phyloP scores from a whole-genome alignment of 2,113 vertebrate species.

The Sciurus niger region DNA sequence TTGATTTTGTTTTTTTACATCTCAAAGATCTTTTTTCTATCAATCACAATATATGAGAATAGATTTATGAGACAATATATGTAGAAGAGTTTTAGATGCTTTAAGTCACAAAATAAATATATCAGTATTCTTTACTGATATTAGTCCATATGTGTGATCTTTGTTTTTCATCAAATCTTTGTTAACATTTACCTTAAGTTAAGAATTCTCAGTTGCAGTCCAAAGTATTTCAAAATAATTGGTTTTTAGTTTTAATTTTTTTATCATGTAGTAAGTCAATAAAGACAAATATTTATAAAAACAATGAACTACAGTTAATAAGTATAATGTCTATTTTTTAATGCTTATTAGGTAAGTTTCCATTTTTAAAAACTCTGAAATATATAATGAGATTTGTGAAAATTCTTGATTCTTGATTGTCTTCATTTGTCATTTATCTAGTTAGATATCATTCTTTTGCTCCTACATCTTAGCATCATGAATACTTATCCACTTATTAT shows the following conservation, averaged over 20 bases:
- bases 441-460: not conserved
- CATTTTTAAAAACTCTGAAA: not conserved
- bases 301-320: not conserved
- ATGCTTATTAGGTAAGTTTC: not conserved
- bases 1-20: constrained; percentile 1
- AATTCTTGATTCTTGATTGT: not conserved
- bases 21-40: not conserved
- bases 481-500: not conserved
- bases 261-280: not conserved
- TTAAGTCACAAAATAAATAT: not conserved
- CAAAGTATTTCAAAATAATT: not conserved
- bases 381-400: not conserved
- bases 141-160: not conserved
- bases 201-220: not conserved
- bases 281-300: not conserved
- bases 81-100: not conserved
- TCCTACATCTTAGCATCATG: not conserved
- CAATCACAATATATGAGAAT: not conserved
- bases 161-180: not conserved
- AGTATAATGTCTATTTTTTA: not conserved
- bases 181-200: not conserved
- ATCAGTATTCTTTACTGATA: not conserved
- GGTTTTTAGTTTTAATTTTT: not conserved
- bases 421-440: not conserved
- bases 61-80: not conserved